Evolutionary conservation across 2,888 invertebrate species (phyloP).

Genomic region (Melanostoma scalare): DNA sequence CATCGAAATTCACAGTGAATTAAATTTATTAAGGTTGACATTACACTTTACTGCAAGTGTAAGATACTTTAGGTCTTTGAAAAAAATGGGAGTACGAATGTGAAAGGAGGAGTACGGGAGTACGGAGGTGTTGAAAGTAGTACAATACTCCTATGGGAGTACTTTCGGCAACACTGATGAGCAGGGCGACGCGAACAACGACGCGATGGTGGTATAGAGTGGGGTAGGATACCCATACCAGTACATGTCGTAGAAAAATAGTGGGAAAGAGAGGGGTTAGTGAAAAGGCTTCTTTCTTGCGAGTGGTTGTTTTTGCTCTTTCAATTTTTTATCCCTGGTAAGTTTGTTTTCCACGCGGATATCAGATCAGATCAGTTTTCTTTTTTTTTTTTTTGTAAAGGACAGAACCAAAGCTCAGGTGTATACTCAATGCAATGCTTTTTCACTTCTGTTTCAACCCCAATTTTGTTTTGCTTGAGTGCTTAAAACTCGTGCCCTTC

Average conservation of each 20-base stretch:
- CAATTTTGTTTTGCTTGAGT: not conserved
- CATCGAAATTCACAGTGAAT: no score
- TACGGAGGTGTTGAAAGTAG: no score
- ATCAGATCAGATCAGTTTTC: slow-evolving; percentile 5
- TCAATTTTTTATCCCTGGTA: slow-evolving; percentile 18
- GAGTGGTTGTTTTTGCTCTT: slow-evolving; percentile 10
- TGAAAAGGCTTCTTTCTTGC: slow-evolving; percentile 7
- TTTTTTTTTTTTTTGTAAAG: not conserved
- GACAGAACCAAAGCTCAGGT: slow-evolving; percentile 2
- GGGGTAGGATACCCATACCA: no score
- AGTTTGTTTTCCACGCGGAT: not conserved
- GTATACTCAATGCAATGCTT: not conserved
- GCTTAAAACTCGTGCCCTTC: not conserved
- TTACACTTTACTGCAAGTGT: no score
- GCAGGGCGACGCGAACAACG: no score
- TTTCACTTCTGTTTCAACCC: not conserved
- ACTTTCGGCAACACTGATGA: no score
- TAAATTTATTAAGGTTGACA: no score
- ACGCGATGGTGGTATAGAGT: no score
- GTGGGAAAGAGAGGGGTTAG: not conserved
- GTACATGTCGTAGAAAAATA: not conserved
- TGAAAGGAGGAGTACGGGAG: no score
- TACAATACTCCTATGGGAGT: no score
- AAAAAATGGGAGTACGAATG: no score
- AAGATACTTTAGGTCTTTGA: no score